Evolutionary conservation across 2,113 vertebrate species (phyloP), one percentile per base, ranked within the genome.

Genomic region (Platichthys flesus): DNA sequence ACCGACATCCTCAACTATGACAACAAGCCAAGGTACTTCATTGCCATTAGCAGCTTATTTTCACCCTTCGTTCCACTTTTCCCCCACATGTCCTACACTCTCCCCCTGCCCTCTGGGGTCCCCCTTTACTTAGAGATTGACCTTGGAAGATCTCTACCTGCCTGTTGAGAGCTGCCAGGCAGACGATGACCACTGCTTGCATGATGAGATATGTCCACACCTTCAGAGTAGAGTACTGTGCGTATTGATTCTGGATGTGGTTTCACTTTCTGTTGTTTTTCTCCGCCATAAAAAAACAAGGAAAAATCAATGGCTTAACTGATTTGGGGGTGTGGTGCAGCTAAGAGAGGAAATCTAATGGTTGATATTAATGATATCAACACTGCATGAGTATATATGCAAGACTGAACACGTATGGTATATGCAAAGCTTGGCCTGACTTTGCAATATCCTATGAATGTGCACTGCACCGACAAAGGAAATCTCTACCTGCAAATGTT

Each of bases 181-280:
- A 59, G 47, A 72, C 79, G 31, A 82, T 52, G 47, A 67, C 66
- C 62, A 3, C 64, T 28, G 56, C 67, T 76, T 74, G 79, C 66
- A 14, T 26, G 20, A 67, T 73, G 57, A 88, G 78, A 71, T 73
- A 79, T 72, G 74, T 78, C 69, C 79, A 82, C 78, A 74, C 72
- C 56, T 79, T 68, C 70, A 16, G 60, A 73, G 70, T 68, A 60
- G 72, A 85, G 81, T 85, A 85, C 82, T 82, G 82, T 16, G 9
- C 16, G 28, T 83, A 91, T 91, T 82, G 89, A 91, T 93, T 91
- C 49, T 77, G 69, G 80, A 74, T 82, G 71, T 73, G 57, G 81
- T 86, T 87, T 91, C 78, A 81, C 81, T 78, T 81, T 79, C 61
- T 81, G 55, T 83, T 85, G 73, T 83, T 84, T 31, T 67, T 78